Evolutionary conservation across 2,888 invertebrate species (phyloP).

Genomic region (Capitulum mitella): DNA sequence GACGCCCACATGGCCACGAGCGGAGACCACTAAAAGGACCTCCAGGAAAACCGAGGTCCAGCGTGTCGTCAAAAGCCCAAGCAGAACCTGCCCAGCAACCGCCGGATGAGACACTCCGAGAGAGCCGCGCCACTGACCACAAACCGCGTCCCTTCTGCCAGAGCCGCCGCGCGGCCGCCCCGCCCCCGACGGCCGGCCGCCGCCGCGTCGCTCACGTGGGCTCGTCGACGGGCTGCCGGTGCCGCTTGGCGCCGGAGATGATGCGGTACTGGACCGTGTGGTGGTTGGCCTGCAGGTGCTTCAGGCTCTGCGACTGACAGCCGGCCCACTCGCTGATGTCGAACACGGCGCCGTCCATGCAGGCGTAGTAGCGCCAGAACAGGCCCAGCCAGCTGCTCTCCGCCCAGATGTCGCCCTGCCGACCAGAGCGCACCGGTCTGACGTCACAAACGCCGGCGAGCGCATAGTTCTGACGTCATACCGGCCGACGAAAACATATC

Average conservation of each 20-base stretch:
- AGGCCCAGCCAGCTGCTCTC: constrained; percentile 82
- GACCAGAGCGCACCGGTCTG: constrained; percentile 35
- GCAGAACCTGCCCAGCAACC: too few relatives aligned
- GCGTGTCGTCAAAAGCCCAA: too few relatives aligned
- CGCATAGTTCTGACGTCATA: too few relatives aligned
- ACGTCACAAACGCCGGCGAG: too few relatives aligned
- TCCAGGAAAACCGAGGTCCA: too few relatives aligned
- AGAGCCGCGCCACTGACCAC: too few relatives aligned
- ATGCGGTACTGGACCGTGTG: constrained; percentile 85
- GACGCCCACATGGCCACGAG: too few relatives aligned
- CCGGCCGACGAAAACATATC: too few relatives aligned
- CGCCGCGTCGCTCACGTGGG: constrained; percentile 30
- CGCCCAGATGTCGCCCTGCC: constrained; percentile 90
- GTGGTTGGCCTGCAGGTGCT: constrained; percentile 79
- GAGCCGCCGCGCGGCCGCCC: not conserved
- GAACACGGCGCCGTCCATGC: constrained; percentile 92
- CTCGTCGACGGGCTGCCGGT: constrained; percentile 34
- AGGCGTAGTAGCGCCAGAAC: constrained; percentile 89
- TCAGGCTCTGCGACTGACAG: constrained; percentile 72
- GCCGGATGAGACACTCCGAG: too few relatives aligned
- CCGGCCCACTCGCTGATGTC: constrained; percentile 97
- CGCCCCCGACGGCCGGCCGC: constrained; percentile 19
- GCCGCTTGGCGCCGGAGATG: constrained; percentile 55
- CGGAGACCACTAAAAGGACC: too few relatives aligned
- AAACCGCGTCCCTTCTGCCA: too few relatives aligned